Evolutionary conservation across 2,113 vertebrate genomes (phyloP).

Genomic region (Anguilla rostrata): DNA sequence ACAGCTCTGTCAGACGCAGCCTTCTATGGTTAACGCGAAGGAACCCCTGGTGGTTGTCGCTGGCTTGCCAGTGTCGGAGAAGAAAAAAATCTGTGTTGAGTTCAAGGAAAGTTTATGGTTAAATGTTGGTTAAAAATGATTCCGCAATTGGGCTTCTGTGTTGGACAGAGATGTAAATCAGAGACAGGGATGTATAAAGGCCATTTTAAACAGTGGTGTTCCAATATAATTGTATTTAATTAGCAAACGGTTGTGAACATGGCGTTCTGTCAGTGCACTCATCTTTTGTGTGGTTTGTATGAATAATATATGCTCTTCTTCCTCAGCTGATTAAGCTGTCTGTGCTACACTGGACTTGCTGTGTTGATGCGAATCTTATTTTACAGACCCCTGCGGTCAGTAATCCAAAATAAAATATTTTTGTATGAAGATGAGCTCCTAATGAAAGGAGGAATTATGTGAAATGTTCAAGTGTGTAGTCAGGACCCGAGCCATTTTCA

Average conservation of each 20-base stretch:
- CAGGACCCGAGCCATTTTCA: conserved; percentile 24
- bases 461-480: background rate
- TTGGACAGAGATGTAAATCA: background rate
- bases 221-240: background rate
- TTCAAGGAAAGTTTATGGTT: background rate
- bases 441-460: background rate
- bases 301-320: background rate
- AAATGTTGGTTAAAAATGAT: background rate
- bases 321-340: background rate
- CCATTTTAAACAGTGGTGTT: background rate
- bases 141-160: background rate
- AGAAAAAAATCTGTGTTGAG: background rate
- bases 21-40: background rate
- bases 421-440: background rate
- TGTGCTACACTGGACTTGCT: background rate
- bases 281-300: background rate
- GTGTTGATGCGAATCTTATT: conserved; percentile 7
- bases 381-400: background rate
- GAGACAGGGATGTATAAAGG: background rate
- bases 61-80: background rate
- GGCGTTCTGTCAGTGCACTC: background rate
- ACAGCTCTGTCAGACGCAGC: background rate
- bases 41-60: background rate
- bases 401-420: background rate
- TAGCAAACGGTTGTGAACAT: background rate